These are phyloP conservation scores for Cheilosia variabilis DNA, from an alignment of 2,888 invertebrate species.

Conservation along the genomic window DNA sequence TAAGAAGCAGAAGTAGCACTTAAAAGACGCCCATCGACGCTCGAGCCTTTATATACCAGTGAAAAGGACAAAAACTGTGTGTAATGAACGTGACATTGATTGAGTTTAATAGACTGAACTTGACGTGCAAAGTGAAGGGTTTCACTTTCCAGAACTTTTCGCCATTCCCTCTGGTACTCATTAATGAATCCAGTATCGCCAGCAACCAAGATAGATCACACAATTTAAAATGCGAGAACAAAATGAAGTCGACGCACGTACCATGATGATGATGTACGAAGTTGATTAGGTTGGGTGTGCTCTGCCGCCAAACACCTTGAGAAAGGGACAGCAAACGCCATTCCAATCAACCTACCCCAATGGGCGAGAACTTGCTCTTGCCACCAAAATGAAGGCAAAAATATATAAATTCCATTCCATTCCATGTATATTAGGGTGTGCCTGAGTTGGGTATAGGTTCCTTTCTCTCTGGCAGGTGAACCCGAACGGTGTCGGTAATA, in stretches of 20 bases:
- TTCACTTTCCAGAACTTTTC: constrained; percentile 46
- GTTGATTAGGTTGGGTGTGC: constrained; percentile 50
- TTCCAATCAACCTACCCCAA: constrained; percentile 49
- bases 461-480: constrained; percentile 28
- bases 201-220: constrained; percentile 70
- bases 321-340: neutral
- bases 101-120: constrained; percentile 72
- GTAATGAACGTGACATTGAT: constrained; percentile 74
- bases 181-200: constrained; percentile 44
- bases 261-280: constrained; percentile 53
- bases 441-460: neutral
- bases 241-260: constrained; percentile 61
- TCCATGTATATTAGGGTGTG: neutral
- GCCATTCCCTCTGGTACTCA: neutral
- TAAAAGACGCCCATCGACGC: constrained; percentile 7
- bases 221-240: constrained; percentile 61
- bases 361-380: neutral
- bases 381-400: constrained; percentile 16
- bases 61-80: constrained; percentile 60
- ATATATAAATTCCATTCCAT: constrained; percentile 24
- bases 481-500: constrained; percentile 23
- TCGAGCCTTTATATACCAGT: neutral
- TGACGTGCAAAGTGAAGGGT: constrained; percentile 62
- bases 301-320: constrained; percentile 8
- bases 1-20: constrained; percentile 27